Evolutionary conservation across 1,140 invertebrate genomes (phyloP), one percentile per base, ranked within the genome.

Genomic region (Homarus americanus): DNA sequence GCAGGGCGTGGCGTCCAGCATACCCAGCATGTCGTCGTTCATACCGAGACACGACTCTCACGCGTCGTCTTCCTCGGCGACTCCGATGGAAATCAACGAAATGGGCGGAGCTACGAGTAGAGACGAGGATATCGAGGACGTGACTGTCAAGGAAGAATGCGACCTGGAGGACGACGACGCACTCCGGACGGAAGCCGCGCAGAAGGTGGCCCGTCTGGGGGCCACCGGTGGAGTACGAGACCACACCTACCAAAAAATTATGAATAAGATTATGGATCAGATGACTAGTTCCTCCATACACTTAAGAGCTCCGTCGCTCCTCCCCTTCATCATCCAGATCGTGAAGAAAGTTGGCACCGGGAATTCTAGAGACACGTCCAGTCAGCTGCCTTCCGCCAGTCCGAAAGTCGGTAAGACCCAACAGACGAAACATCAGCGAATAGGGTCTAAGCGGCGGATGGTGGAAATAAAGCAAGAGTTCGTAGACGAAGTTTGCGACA

Each of bases 241-340:
- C 40, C 89, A 91, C 41, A 86, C 83, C 2, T 91, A 91, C 76
- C 89, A 91, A 44, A 78, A 79, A 63, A 85, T 91, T 36, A 72
- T 91, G 89, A 73, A 91, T 53, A 91, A 91, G 66, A 83, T 91
- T 28, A 91, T 85, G 82, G 89, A 91, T 36, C 87, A 89, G 78
- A 72, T 91, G 89, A 53, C 80, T 20, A 72, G 58, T 12, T 89
- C 87, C 63, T 86, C 82, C 40, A 38, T 91, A 44, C 82, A 91
- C 53, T 38, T 85, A 28, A 82, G 75, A 10, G 82, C 76, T 32
- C 89, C 89, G 4, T 80, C 82, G 17, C 58, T 91, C 20, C 89
- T 91, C 10, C 89, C 89, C 3, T 85, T 91, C 32, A 85, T 91
- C 38, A 79, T 86, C 0, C 89, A 91, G 63, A 91, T 91, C 38